Conservation (phyloP, 2,113 vertebrate genomes). For the Melanostigma gelatinosum region DNA sequence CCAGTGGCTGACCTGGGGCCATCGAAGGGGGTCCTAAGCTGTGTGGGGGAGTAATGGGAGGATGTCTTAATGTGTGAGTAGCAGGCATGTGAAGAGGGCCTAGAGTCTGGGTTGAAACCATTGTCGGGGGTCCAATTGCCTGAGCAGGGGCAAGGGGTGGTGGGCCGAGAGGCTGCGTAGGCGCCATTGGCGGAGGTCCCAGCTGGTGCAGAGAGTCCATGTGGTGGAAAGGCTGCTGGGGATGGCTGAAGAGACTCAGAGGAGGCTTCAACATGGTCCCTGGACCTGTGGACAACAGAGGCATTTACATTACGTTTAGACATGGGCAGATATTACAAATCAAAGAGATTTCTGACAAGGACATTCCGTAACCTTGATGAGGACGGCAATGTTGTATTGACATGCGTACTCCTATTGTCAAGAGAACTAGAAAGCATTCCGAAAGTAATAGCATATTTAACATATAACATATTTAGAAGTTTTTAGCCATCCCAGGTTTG, state of each 20-base stretch:
- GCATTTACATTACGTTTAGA: neutral
- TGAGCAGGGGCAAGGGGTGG: conserved; percentile 69
- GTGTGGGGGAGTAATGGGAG: conserved; percentile 63
- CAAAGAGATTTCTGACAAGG: neutral
- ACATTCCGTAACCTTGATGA: neutral
- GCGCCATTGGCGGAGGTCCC: conserved; percentile 73
- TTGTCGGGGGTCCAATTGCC: conserved; percentile 70
- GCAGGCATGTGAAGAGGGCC: conserved; percentile 61
- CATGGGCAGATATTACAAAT: neutral
- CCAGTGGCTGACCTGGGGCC: conserved; percentile 56
- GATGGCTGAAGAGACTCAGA: conserved; percentile 83
- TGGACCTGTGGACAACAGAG: conserved; percentile 70
- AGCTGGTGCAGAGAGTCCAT: conserved; percentile 85
- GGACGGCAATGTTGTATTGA: neutral
- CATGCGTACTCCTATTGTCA: neutral
- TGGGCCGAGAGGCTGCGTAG: conserved; percentile 65
- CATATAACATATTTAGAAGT: neutral
- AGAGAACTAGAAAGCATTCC: neutral
- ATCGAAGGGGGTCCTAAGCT: conserved; percentile 76
- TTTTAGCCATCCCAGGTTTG: neutral
- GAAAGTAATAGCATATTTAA: neutral
- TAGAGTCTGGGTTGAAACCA: conserved; percentile 57
- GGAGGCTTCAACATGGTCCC: conserved; percentile 81
- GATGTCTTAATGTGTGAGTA: conserved; percentile 71
- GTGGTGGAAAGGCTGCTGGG: conserved; percentile 82